These are phyloP conservation scores for Rhyacichthys aspro DNA, from an alignment of 2,797 vertebrate genomes.

Conservation along the genomic window DNA sequence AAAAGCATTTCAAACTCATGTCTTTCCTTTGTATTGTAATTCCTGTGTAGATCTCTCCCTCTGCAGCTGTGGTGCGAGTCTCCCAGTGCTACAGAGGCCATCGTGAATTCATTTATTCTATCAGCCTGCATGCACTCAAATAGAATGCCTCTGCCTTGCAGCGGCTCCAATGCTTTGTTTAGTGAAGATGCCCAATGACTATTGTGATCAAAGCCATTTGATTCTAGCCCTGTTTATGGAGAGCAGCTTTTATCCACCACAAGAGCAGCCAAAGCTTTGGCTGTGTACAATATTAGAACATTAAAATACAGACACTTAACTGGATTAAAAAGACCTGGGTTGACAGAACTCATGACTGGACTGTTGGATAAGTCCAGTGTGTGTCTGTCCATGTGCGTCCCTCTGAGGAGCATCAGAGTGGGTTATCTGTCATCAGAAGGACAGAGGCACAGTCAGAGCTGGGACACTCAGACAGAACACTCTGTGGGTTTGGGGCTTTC, in stretches of 20 bases:
- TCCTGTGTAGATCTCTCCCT: slow-evolving; percentile 21
- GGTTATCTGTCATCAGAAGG: slow-evolving; percentile 63
- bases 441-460: slow-evolving; percentile 40
- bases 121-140: slow-evolving; percentile 19
- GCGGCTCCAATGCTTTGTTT: slow-evolving; percentile 34
- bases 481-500: slow-evolving; percentile 16
- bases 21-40: slow-evolving; percentile 17
- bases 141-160: slow-evolving; percentile 4
- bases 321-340: slow-evolving; percentile 1
- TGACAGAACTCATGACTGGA: slow-evolving; percentile 13
- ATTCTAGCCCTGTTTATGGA: slow-evolving; percentile 23
- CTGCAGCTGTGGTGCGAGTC: slow-evolving; percentile 10
- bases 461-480: slow-evolving; percentile 19
- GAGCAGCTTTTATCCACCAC: slow-evolving; percentile 19
- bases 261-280: neutral
- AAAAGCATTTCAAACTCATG: slow-evolving; percentile 6
- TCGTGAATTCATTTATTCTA: slow-evolving; percentile 31
- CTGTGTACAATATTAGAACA: neutral
- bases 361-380: slow-evolving; percentile 20
- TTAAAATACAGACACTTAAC: slow-evolving; percentile 13
- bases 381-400: slow-evolving; percentile 6
- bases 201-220: slow-evolving; percentile 34
- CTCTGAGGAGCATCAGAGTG: slow-evolving; percentile 39
- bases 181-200: slow-evolving; percentile 15
- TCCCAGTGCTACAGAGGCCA: slow-evolving; percentile 2